A percentile compares a stretch with the other conserved stretches of the same genome.
phyloP scores from a whole-genome alignment of 2,797 vertebrate genomes.

The Anabas testudineus region DNA sequence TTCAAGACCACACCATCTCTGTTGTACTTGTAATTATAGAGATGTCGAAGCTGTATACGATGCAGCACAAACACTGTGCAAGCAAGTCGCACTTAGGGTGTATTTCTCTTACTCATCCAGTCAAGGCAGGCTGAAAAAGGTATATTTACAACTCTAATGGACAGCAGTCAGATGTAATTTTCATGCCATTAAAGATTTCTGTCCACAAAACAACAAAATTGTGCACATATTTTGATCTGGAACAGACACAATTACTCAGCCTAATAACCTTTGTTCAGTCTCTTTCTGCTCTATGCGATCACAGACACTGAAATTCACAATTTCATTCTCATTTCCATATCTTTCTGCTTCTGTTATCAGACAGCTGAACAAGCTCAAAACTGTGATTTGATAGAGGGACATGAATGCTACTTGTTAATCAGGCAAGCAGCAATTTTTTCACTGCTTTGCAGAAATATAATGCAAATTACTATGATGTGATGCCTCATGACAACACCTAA shows the following conservation, averaged over 20 bases:
- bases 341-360: background rate
- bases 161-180: no score
- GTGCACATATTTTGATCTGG: no score
- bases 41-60: background rate
- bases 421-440: no score
- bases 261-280: background rate
- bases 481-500: background rate
- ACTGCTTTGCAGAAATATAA: no score
- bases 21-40: background rate
- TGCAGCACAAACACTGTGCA: background rate
- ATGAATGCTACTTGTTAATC: background rate
- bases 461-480: no score
- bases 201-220: no score
- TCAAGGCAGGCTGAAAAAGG: no score
- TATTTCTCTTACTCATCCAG: background rate
- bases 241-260: no score
- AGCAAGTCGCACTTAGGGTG: background rate
- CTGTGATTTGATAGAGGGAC: background rate
- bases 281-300: background rate
- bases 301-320: background rate
- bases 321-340: slow-evolving; percentile 1
- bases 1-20: background rate
- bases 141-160: no score
- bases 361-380: background rate
- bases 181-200: no score